Conservation (phyloP, 1,140 invertebrate genomes). For the Aphaenogaster floridana region DNA sequence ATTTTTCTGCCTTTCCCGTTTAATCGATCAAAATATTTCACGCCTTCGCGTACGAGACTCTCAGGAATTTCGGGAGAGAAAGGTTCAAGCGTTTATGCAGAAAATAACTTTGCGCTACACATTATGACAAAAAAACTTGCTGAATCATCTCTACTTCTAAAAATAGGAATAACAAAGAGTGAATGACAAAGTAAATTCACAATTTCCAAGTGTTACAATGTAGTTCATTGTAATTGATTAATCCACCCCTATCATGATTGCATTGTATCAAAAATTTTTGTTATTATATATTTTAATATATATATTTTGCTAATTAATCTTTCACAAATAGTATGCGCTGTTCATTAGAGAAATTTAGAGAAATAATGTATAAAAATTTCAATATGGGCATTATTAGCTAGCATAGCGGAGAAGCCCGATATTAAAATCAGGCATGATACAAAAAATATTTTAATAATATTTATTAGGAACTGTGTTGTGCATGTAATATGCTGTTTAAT, state of each 20-base stretch:
- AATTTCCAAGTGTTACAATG: background rate
- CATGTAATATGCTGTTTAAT: slow-evolving; percentile 48
- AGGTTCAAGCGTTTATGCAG: slow-evolving; percentile 81
- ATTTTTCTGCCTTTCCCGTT: background rate
- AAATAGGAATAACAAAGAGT: background rate
- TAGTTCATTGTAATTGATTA: background rate
- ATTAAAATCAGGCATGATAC: background rate
- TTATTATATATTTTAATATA: background rate
- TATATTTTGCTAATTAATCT: slow-evolving; percentile 2
- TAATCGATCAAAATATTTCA: slow-evolving; percentile 56
- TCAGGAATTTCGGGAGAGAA: slow-evolving; percentile 44
- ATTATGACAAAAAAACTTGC: slow-evolving; percentile 29
- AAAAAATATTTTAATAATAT: slow-evolving; percentile 47
- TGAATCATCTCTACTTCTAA: slow-evolving; percentile 19
- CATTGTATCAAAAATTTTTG: background rate
- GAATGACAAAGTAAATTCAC: slow-evolving; percentile 6
- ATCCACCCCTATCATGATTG: background rate
- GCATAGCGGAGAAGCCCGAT: background rate
- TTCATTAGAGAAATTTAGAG: background rate
- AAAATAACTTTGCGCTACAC: slow-evolving; percentile 77
- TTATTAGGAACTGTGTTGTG: slow-evolving; percentile 27
- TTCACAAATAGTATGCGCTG: background rate
- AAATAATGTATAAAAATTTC: slow-evolving; percentile 6
- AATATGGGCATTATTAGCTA: background rate
- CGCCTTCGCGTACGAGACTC: slow-evolving; percentile 32